Evolutionary conservation across 2,797 vertebrate genomes (phyloP).

Genomic region (Agapornis canus): DNA sequence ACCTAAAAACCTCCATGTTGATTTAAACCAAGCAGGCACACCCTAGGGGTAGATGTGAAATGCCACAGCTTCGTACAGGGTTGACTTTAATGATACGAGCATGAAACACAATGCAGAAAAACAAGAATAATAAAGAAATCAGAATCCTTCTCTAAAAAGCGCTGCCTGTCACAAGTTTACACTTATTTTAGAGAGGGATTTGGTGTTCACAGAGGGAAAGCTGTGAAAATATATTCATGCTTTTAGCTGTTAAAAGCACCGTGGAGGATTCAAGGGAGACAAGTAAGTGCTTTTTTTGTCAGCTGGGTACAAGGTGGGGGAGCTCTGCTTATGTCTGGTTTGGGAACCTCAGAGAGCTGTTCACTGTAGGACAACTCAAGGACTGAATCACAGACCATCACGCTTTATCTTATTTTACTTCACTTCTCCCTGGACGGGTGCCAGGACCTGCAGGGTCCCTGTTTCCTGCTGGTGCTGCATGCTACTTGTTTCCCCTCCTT

Average conservation of each 20-base stretch:
- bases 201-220: background rate
- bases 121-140: background rate
- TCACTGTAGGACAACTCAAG: slow-evolving; percentile 13
- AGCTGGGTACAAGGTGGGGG: fast-evolving
- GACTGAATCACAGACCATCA: background rate
- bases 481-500: background rate
- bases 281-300: background rate
- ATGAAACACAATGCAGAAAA: background rate
- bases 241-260: background rate
- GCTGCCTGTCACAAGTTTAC: background rate
- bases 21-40: slow-evolving; percentile 23
- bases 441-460: background rate
- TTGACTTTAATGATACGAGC: background rate
- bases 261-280: background rate
- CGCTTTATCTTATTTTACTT: background rate
- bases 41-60: slow-evolving; percentile 9
- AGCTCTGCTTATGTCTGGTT: background rate
- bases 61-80: background rate
- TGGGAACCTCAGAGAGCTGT: background rate
- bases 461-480: background rate
- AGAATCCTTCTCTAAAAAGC: background rate
- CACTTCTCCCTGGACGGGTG: background rate
- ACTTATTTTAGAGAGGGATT: background rate
- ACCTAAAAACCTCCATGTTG: background rate
- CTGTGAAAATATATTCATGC: background rate